Percentiles rank a stretch among this genome's conserved stretches.
Evolutionary conservation across 2,113 vertebrate species (phyloP).

Genomic region (Neotragus pygmaeus): DNA sequence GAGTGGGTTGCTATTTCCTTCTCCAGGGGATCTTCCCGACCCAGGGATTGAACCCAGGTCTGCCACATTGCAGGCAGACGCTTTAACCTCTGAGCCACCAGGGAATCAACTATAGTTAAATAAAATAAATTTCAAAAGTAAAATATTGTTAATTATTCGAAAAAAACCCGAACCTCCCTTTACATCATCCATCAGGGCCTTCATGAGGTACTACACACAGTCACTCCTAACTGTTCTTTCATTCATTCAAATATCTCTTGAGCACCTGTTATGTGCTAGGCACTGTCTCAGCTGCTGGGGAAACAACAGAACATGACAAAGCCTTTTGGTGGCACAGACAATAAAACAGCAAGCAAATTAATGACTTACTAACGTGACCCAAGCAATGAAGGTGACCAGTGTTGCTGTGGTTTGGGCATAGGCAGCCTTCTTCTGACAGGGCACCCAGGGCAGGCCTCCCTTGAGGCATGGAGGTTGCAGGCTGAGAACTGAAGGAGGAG

Average conservation of each 20-base stretch:
- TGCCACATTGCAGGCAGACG: too few species aligned
- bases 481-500: background rate
- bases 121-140: background rate
- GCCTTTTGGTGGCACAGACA: background rate
- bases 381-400: accelerated
- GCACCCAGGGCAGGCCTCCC: background rate
- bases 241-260: background rate
- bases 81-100: too few species aligned
- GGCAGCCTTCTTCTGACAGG: background rate
- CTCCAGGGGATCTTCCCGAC: too few species aligned
- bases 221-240: background rate
- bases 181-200: background rate
- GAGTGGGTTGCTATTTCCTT: too few species aligned
- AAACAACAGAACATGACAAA: background rate
- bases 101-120: background rate
- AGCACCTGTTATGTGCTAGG: background rate
- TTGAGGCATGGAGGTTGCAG: background rate
- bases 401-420: background rate
- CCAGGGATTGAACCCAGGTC: too few species aligned
- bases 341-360: background rate
- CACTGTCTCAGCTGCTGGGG: background rate
- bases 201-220: background rate
- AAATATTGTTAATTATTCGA: background rate
- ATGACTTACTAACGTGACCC: background rate
- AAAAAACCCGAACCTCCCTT: background rate